Percentiles rank a stretch among this genome's conserved stretches.
Evolutionary conservation across 2,888 invertebrate species (phyloP).

Genomic region (Scaptomyza polygonia): DNA sequence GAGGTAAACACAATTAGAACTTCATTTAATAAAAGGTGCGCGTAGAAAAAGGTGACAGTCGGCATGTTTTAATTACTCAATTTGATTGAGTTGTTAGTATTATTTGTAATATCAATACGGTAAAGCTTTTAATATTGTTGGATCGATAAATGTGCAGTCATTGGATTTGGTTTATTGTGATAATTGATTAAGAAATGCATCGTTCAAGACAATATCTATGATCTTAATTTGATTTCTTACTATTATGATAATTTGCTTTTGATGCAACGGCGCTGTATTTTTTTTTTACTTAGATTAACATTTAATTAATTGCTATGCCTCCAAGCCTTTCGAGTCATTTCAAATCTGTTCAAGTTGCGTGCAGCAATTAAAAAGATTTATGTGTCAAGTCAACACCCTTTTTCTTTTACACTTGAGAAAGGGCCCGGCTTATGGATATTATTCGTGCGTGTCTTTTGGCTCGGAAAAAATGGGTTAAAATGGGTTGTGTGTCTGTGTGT

Average conservation of each 20-base stretch:
- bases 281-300: conserved; percentile 30
- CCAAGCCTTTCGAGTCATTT: conserved; percentile 18
- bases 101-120: conserved; percentile 43
- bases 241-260: conserved; percentile 31
- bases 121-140: conserved; percentile 50
- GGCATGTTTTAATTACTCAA: conserved; percentile 62
- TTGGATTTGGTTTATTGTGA: conserved; percentile 2
- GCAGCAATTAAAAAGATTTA: conserved; percentile 64
- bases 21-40: conserved; percentile 24
- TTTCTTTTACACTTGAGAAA: not conserved
- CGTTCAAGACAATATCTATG: not conserved
- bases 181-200: not conserved
- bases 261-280: conserved; percentile 44
- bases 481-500: conserved; percentile 19
- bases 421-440: conserved; percentile 18
- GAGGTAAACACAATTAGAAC: conserved; percentile 65
- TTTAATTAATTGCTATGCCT: conserved; percentile 54
- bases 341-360: conserved; percentile 42
- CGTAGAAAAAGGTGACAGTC: conserved; percentile 33
- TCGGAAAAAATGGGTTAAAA: conserved; percentile 53
- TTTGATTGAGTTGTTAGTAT: conserved; percentile 39
- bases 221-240: conserved; percentile 1
- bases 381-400: conserved; percentile 47
- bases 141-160: conserved; percentile 40
- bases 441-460: conserved; percentile 35